Evolutionary conservation across 2,888 invertebrate species (phyloP), one percentile per base, ranked within the genome.

Genomic region (Drosophila putrida): DNA sequence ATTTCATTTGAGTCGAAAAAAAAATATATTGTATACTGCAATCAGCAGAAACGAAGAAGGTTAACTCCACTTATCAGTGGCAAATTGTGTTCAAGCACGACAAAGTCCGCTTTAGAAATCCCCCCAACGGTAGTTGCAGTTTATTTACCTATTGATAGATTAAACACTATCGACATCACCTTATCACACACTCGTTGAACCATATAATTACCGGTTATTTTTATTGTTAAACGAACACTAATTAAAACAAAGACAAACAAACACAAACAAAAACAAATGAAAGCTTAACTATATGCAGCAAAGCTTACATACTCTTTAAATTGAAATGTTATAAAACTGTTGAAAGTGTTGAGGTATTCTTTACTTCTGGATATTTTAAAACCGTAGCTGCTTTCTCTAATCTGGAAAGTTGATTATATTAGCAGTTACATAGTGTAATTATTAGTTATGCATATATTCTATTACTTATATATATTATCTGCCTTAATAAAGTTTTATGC

Each of bases 101-200:
- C 64, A 72, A 76, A 69, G 68, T 68, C 69, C 75, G 53, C 15
- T 1, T 9, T 25, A 41, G 15, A 50, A 47, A 53, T 10, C 47
- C 59, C 68, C 61, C 28, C 41, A 20, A 13, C 13, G 41, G 57
- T 66, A 68, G 77, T 43, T 57, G 47, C 38, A 27, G 33, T 51
- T 64, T 71, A 65, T 55, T 61, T 39, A 61, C 46, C 63, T 69
- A 62, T 54, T 62, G 38, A 65, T 59, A 64, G 75, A 77, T 78
- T 77, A 39, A 61, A 54, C 66, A 51, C 27, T 27, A 20, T 58
- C 61, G 71, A 77, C 64, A 74, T 27, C 15, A 6, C 10, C 50
- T 36, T 64, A 78, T 78, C 65, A 58, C 25, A 15, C 25, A 59
- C 8, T 28, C 33, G 60, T 13, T 58, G 55, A 62, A 57, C 28